Percentiles rank a stretch among this genome's conserved stretches.
phyloP scores from a whole-genome alignment of 2,113 vertebrate species.

The Ivindomyrus marchei region DNA sequence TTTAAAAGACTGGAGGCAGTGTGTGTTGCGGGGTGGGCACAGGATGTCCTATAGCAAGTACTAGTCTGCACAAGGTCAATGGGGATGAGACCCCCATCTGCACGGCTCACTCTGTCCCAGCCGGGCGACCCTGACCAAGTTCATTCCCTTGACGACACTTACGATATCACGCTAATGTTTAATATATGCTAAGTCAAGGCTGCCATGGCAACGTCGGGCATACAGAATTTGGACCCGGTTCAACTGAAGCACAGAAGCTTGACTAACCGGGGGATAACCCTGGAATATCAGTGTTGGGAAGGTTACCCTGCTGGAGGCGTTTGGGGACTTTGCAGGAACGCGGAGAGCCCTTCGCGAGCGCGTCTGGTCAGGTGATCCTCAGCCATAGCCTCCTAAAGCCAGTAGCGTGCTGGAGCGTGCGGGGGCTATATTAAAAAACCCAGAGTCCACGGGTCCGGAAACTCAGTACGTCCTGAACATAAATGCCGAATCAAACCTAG shows the following conservation, averaged over 20 bases:
- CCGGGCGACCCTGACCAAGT: neutral
- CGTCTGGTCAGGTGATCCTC: neutral
- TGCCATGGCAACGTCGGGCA: constrained; percentile 61
- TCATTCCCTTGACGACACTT: constrained; percentile 31
- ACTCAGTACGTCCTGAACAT: neutral
- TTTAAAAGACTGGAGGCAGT: neutral
- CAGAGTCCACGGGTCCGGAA: neutral
- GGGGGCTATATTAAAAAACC: neutral
- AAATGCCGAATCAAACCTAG: neutral
- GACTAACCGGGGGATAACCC: constrained; percentile 42
- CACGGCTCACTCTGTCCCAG: neutral
- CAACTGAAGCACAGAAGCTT: constrained; percentile 35
- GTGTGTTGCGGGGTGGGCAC: neutral
- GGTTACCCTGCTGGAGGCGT: constrained; percentile 20
- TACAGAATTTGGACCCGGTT: constrained; percentile 55
- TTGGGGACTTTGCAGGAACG: neutral
- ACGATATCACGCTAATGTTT: constrained; percentile 53
- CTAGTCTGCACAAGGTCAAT: neutral
- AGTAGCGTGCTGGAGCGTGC: neutral
- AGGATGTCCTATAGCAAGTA: neutral
- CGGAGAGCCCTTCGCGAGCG: neutral
- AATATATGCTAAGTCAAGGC: constrained; percentile 67
- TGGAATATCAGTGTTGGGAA: constrained; percentile 17
- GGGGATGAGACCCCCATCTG: neutral
- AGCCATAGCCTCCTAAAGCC: neutral